Evolutionary conservation across 2,113 vertebrate species (phyloP), one percentile per base, ranked within the genome.

Genomic region (Chroicocephalus ridibundus): DNA sequence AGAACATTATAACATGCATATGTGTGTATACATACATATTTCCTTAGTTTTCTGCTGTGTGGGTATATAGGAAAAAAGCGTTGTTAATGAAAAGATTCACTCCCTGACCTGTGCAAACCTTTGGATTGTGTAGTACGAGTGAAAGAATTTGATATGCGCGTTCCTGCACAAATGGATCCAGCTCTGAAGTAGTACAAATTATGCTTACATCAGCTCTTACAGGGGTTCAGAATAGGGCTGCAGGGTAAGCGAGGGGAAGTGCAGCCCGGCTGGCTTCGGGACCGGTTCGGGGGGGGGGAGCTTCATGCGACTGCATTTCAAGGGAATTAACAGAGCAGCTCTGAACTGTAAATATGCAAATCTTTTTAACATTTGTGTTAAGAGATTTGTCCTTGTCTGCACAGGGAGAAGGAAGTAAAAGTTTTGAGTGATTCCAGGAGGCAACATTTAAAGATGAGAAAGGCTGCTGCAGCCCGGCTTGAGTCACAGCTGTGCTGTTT

Each of bases 281-380:
- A 75, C 26, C 1, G 2, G 2, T 10, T 49, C 0, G 0, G 57
- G 27, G 5, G 62, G 34, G 32, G 32, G 26, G 13, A 36, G 1
- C 34, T 89, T 89, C n/a, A 55, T 25, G 3, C 0, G 3, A 40
- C 16, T 65, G 64, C 65, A 62, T 88, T 82, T 84, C 75, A 85
- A 94, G 93, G 55, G 51, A 62, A 54, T 77, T 60, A 81, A 29
- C 68, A 76, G 57, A 79, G 46, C 40, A n/a, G 62, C 40, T 85
- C 91, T 72, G 62, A 85, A 61, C 91, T 82, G 66, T 58, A 93
- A 86, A 88, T 51, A 74, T 21, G 49, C 32, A 91, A 77, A 82
- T 77, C 3, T 70, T 82, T 81, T 85, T 52, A 66, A 46, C 58
- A 18, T 90, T 83, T 82, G 5, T 49, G 25, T 85, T 32, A 52